Percentiles rank a stretch among this genome's conserved stretches.
phyloP scores from a whole-genome alignment of 2,888 invertebrate species.

The Troides aeacus region DNA sequence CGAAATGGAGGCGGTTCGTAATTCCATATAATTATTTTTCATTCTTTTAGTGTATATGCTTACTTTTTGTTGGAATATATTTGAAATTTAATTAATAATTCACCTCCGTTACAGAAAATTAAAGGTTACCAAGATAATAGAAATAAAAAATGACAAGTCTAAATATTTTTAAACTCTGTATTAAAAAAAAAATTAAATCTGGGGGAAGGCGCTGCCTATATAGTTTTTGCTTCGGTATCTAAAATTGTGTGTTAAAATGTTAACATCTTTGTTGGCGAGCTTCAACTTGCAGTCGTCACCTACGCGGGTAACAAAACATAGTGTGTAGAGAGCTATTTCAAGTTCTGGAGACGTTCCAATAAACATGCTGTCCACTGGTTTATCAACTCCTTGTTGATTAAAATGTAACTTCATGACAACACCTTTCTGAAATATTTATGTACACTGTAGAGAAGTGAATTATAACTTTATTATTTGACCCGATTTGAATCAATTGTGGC shows the following conservation, averaged over 20 bases:
- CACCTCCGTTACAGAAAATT: background rate
- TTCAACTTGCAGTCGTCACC: slow-evolving; percentile 87
- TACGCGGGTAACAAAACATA: slow-evolving; percentile 89
- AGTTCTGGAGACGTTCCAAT: slow-evolving; percentile 94
- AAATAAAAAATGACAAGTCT: background rate
- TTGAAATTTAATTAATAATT: background rate
- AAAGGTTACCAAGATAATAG: background rate
- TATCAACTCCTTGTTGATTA: slow-evolving; percentile 84
- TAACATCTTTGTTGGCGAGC: slow-evolving; percentile 84
- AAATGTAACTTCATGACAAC: slow-evolving; percentile 86
- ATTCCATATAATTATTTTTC: no score
- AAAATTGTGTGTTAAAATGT: slow-evolving; percentile 86
- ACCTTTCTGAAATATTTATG: slow-evolving; percentile 83
- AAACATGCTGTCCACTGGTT: slow-evolving; percentile 89
- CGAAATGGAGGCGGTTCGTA: no score
- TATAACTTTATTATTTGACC: no score
- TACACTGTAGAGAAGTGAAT: background rate
- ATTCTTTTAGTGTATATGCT: no score
- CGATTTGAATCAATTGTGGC: no score
- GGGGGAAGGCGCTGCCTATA: slow-evolving; percentile 91
- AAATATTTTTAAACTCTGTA: background rate
- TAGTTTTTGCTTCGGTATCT: slow-evolving; percentile 87
- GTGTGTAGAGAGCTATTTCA: slow-evolving; percentile 93
- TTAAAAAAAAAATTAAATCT: slow-evolving; percentile 76
- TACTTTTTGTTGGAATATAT: no score